Conservation (phyloP, 2,113 vertebrate genomes). For the Tinamus guttatus region DNA sequence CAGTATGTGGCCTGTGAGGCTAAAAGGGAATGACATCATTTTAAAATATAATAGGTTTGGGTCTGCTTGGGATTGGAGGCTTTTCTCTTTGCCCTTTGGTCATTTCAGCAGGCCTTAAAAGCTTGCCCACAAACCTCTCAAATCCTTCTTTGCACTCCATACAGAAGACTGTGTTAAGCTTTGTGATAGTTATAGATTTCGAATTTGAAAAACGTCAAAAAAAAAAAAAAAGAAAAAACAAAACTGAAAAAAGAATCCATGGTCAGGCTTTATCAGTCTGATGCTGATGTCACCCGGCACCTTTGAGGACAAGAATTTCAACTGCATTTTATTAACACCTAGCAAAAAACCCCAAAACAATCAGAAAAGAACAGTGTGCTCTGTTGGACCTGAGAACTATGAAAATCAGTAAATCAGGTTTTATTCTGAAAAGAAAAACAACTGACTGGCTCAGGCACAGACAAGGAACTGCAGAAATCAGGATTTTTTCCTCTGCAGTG, state of each 20-base stretch:
- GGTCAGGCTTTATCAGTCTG: neutral
- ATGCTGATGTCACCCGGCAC: neutral
- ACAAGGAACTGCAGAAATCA: neutral
- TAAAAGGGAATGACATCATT: slow-evolving; percentile 9
- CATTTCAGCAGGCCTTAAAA: neutral
- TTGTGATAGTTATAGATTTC: neutral
- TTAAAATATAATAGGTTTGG: neutral
- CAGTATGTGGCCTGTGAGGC: neutral
- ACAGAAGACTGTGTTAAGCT: neutral
- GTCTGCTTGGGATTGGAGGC: neutral
- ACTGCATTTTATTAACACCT: neutral
- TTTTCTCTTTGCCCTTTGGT: neutral
- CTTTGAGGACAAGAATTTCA: neutral
- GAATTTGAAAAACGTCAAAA: neutral
- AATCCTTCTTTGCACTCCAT: neutral
- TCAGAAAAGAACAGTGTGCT: neutral
- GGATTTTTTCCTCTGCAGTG: neutral
- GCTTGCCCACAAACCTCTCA: neutral
- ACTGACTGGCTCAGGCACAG: neutral
- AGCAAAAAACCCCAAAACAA: neutral
- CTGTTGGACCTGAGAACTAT: neutral
- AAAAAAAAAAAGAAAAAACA: neutral
- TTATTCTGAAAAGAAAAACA: neutral
- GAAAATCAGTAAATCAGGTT: neutral
- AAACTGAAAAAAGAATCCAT: neutral